Conservation (phyloP, 1,140 invertebrate species). For the Carcinoscorpius rotundicauda region DNA sequence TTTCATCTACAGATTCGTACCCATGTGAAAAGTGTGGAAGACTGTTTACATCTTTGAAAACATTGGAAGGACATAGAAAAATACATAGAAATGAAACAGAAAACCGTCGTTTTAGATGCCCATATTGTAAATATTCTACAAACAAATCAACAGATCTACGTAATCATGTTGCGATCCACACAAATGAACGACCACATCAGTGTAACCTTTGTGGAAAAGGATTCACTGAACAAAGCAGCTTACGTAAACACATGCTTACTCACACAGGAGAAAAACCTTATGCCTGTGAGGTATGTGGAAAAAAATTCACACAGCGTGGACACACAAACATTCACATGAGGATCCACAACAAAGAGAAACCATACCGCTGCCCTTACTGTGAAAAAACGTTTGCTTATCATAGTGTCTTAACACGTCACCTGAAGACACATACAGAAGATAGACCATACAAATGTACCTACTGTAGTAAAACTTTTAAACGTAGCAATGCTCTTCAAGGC, state of each 20-base stretch:
- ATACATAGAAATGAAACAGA: too few relatives aligned
- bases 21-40: too few relatives aligned
- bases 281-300: conserved; percentile 4
- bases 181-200: background rate
- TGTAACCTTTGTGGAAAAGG: conserved; percentile 3
- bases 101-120: too few relatives aligned
- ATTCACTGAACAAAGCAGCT: background rate
- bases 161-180: conserved; percentile 1
- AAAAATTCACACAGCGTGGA: conserved; percentile 29
- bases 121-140: too few relatives aligned
- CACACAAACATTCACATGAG: conserved; percentile 31
- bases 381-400: conserved; percentile 20
- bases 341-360: conserved; percentile 34
- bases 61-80: too few relatives aligned
- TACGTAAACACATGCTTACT: conserved; percentile 1
- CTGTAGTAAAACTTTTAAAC: too few relatives aligned
- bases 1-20: too few relatives aligned
- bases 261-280: conserved; percentile 7
- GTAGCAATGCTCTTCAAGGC: conserved; percentile 2
- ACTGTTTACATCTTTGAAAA: too few relatives aligned
- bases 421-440: too few relatives aligned
- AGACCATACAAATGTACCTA: too few relatives aligned
- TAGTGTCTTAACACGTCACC: background rate
- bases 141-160: background rate
- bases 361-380: conserved; percentile 36